Base-by-base conservation (phyloP, 2,113 vertebrate genomes). In the Pluvianellus socialis region DNA sequence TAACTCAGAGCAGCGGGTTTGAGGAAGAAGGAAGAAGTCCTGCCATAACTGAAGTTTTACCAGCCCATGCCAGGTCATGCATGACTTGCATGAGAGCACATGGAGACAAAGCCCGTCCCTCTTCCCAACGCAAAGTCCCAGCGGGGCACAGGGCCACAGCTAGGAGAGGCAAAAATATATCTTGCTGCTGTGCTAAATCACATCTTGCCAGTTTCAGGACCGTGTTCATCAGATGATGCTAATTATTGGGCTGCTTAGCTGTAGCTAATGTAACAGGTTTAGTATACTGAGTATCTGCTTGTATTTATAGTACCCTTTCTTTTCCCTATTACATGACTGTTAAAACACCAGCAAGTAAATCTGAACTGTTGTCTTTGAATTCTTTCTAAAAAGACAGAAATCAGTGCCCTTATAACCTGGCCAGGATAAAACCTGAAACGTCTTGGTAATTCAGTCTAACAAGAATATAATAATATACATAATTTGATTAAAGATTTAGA, bases 81-180 rank as follows among this genome's bases (percentile, higher is more conserved):
- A 0, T 53, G 63, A 70, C 8, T 6, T 67, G 6, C 38, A 42
- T 40, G 24, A 50, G 38, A 47, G 52, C 38, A 55, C 12, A 6
- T 2, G 6, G 49, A 61, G 14, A 32, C 12, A 53, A 53, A 75
- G 2, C 12, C 22, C 2, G 1, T 2, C 5, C 9, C 27, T 79
- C 28, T 73, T 30, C 16, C 4, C 7, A 7, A 1, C 0, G 2
- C 14, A 17, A 44, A 28, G 5, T 61, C 32, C 9, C 28, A 88
- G 24, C 22, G 49, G 24, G 15, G 2, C 26, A 49, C 7, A 28
- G 13, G 63, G 7, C 4, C 2, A 1, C 11, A 33, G 14, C 14
- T 14, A 22, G 42, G 24, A 66, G 66, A 58, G 19, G 19, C 24
- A 53, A 0, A 0, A 62, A 23, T 26, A 5, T 8, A 20, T 47